phyloP scores from a whole-genome alignment of 2,888 invertebrate species.

The Drosophila parthenogenetica region DNA sequence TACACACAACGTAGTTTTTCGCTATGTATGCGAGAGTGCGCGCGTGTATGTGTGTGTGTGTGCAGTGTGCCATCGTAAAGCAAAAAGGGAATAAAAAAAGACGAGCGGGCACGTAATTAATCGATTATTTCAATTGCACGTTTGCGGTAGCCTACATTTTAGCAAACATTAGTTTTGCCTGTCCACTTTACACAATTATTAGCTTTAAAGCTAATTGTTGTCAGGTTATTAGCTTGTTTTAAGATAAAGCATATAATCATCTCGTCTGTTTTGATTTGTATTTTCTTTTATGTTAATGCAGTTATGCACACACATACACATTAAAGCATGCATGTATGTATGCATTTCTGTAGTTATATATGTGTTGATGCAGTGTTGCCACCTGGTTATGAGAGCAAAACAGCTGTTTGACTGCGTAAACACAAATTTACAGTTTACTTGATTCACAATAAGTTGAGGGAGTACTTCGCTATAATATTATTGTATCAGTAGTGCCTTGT shows the following conservation, averaged over 20 bases:
- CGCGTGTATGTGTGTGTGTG: slow-evolving; percentile 35
- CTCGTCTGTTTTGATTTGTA: neutral
- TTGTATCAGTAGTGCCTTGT: slow-evolving; percentile 1
- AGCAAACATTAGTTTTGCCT: neutral
- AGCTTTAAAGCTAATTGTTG: neutral
- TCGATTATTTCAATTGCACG: slow-evolving; percentile 69
- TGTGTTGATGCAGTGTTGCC: slow-evolving; percentile 8
- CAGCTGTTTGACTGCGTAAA: slow-evolving; percentile 18
- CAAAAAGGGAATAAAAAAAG: slow-evolving; percentile 85
- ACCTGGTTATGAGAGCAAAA: neutral
- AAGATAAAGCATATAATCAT: too few species aligned
- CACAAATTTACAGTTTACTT: neutral
- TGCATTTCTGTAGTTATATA: neutral
- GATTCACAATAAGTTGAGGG: neutral
- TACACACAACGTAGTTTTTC: slow-evolving; percentile 50
- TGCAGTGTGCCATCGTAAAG: slow-evolving; percentile 85
- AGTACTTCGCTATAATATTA: neutral
- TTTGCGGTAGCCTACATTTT: slow-evolving; percentile 6
- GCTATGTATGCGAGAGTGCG: slow-evolving; percentile 5
- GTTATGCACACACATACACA: neutral
- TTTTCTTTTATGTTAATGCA: slow-evolving; percentile 9
- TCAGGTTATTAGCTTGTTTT: neutral
- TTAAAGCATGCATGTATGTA: neutral
- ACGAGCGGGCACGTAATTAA: slow-evolving; percentile 80
- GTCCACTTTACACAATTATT: neutral